These are phyloP conservation scores for Erpobdella octoculata DNA, from an alignment of 2,888 invertebrate genomes.

Conservation along the genomic window DNA sequence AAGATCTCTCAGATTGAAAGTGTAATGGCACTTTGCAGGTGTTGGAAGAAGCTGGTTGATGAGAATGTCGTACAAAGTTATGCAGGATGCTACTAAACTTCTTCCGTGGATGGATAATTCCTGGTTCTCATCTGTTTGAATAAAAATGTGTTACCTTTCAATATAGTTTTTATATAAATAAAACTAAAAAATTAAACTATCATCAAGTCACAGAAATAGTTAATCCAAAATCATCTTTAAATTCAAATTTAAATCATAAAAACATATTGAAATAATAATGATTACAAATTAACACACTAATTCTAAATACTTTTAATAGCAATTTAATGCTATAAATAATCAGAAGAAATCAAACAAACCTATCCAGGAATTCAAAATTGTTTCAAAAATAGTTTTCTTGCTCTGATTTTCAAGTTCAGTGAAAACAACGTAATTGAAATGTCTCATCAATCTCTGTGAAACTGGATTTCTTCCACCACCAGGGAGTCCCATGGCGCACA, in stretches of 20 bases:
- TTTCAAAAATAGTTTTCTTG: conserved; percentile 64
- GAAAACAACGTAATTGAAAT: conserved; percentile 72
- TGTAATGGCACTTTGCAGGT: conserved; percentile 53
- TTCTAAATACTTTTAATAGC: too few species aligned
- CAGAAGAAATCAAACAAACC: conserved; percentile 41
- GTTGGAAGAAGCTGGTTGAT: conserved; percentile 51
- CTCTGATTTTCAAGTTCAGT: conserved; percentile 69
- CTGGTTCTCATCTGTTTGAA: background rate
- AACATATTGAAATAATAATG: background rate
- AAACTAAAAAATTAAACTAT: background rate
- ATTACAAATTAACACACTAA: conserved; percentile 9
- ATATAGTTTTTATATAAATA: background rate
- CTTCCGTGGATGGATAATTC: background rate
- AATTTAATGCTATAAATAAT: too few species aligned
- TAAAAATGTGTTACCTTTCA: background rate
- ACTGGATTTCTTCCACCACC: conserved; percentile 72
- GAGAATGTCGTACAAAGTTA: conserved; percentile 41
- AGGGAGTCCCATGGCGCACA: conserved; percentile 72
- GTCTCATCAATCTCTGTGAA: conserved; percentile 65
- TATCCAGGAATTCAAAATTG: conserved; percentile 66
- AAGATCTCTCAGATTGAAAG: conserved; percentile 53
- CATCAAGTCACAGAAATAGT: background rate
- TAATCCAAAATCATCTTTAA: background rate
- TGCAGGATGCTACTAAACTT: conserved; percentile 17
- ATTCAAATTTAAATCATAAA: background rate